Percentiles rank a stretch among this genome's conserved stretches.
phyloP scores from a whole-genome alignment of 2,113 vertebrate genomes.

The Aphelocoma coerulescens region DNA sequence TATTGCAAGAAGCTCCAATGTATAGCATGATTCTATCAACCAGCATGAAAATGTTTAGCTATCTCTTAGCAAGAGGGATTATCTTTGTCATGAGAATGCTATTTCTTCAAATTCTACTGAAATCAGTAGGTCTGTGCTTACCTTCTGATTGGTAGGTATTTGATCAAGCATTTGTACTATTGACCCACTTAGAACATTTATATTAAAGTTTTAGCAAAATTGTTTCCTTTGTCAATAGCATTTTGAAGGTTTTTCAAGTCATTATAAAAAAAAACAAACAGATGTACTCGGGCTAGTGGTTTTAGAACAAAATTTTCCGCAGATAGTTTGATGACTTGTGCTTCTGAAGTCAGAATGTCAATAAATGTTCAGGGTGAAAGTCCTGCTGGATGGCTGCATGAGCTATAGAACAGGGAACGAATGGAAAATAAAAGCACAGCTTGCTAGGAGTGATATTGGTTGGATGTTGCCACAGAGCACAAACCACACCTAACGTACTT shows the following conservation, averaged over 20 bases:
- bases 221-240: background rate
- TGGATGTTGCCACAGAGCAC: background rate
- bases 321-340: background rate
- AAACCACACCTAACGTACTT: background rate
- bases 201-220: background rate
- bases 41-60: background rate
- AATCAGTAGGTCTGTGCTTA: background rate
- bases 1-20: background rate
- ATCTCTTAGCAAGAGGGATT: background rate
- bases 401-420: background rate
- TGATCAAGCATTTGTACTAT: background rate
- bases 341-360: background rate
- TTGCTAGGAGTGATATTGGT: background rate
- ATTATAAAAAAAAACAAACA: background rate
- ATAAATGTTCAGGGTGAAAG: background rate
- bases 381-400: background rate
- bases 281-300: background rate
- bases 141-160: background rate
- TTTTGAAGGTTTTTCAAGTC: background rate
- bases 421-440: background rate
- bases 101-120: background rate
- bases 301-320: background rate
- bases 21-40: background rate
- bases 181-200: background rate
- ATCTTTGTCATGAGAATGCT: background rate